Evolutionary conservation across 2,797 vertebrate genomes (phyloP).

Genomic region (Eremophila alpestris): DNA sequence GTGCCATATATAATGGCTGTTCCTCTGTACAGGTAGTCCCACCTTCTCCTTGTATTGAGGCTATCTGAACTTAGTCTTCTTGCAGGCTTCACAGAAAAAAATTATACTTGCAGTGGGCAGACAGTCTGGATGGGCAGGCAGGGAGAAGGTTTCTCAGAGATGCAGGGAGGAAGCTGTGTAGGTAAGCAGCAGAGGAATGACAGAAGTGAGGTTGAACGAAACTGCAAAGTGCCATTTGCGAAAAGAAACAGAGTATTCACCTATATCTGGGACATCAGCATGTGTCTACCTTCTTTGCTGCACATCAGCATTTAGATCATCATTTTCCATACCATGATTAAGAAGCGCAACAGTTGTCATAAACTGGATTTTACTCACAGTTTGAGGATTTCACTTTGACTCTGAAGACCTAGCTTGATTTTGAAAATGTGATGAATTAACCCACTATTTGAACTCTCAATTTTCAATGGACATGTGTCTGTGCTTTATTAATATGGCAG

Average conservation of each 20-base stretch:
- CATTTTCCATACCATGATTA: background rate
- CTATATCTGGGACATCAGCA: background rate
- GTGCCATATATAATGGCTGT: background rate
- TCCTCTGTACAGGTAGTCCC: background rate
- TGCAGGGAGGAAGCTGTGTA: background rate
- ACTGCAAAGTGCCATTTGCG: background rate
- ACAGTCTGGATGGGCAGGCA: background rate
- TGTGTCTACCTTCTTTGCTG: background rate
- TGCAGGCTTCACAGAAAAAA: background rate
- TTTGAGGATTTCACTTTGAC: background rate
- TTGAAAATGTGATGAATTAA: background rate
- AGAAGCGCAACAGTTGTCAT: background rate
- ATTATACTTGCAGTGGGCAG: background rate
- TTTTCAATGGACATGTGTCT: background rate
- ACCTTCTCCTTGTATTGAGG: background rate
- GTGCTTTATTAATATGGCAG: background rate
- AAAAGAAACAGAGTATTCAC: background rate
- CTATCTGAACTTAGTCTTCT: background rate
- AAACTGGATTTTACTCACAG: background rate
- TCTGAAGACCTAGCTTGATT: background rate
- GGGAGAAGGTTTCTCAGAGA: background rate
- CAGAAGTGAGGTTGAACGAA: background rate
- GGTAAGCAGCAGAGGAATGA: background rate
- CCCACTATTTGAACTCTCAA: background rate
- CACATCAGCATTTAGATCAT: background rate